These are phyloP conservation scores for Ptychobarbus kaznakovi DNA, from an alignment of 2,797 vertebrate genomes.

Conservation along the genomic window DNA sequence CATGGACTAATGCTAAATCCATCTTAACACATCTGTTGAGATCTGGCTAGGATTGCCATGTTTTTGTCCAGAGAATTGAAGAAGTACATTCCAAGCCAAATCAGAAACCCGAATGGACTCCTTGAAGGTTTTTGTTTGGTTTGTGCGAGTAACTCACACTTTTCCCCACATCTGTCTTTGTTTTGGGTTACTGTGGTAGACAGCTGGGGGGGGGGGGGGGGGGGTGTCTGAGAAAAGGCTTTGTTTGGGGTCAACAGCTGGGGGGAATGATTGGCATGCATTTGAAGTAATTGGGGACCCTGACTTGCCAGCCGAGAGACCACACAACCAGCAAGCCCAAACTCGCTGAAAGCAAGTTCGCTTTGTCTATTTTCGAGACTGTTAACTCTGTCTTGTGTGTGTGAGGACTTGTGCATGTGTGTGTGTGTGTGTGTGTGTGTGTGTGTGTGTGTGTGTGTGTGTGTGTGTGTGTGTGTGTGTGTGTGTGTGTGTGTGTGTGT, in stretches of 20 bases:
- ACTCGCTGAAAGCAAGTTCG: conserved; percentile 55
- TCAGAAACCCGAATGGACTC: conserved; percentile 39
- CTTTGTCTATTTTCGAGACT: background rate
- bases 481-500: background rate
- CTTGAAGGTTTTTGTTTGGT: conserved; percentile 45
- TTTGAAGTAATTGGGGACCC: conserved; percentile 76
- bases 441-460: background rate
- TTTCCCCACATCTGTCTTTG: conserved; percentile 69
- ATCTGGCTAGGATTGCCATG: conserved; percentile 11
- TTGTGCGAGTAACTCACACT: conserved; percentile 55
- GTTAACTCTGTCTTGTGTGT: conserved; percentile 5
- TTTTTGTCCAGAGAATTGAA: conserved; percentile 40
- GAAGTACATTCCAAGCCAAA: conserved; percentile 32
- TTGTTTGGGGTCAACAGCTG: conserved; percentile 82
- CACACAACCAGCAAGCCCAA: conserved; percentile 78
- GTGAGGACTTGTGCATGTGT: background rate
- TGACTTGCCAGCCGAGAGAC: conserved; percentile 73
- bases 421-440: background rate
- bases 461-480: background rate
- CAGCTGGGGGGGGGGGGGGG: conserved; percentile 56
- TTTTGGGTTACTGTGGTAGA: conserved; percentile 65
- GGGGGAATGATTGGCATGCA: conserved; percentile 79
- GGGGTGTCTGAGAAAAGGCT: conserved; percentile 74
- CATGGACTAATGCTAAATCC: background rate
- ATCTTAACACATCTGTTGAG: conserved; percentile 34